A percentile compares a stretch with the other conserved stretches of the same genome.
Evolutionary conservation across 2,797 vertebrate genomes (phyloP).

Genomic region (Xenentodon cancila): DNA sequence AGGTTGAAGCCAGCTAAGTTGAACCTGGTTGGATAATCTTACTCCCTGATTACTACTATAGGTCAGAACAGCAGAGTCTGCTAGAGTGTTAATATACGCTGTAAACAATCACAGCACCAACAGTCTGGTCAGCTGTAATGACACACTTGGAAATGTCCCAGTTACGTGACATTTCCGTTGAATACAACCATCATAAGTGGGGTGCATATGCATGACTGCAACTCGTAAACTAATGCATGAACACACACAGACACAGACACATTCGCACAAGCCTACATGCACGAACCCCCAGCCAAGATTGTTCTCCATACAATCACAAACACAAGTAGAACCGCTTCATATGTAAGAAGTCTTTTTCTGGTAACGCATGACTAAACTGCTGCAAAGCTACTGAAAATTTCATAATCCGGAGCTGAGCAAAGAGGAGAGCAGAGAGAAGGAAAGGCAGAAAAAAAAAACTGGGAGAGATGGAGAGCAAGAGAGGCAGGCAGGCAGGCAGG

Average conservation of each 20-base stretch:
- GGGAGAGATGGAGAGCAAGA: conserved; percentile 52
- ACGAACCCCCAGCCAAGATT: conserved; percentile 15
- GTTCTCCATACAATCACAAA: conserved; percentile 24
- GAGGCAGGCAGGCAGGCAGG: too few species aligned
- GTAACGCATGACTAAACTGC: conserved; percentile 78
- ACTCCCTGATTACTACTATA: conserved; percentile 20
- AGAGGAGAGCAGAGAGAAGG: conserved; percentile 44
- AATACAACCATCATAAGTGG: conserved; percentile 20
- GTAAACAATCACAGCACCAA: conserved; percentile 31
- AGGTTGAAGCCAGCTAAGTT: conserved; percentile 21
- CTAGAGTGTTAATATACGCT: conserved; percentile 12
- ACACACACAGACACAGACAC: conserved; percentile 13
- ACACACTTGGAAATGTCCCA: conserved; percentile 41
- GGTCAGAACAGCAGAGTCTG: conserved; percentile 32
- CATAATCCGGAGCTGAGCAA: conserved; percentile 72
- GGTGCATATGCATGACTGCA: conserved; percentile 18
- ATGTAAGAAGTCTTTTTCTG: conserved; percentile 55
- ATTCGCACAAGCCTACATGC: conserved; percentile 28
- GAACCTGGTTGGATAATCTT: conserved; percentile 21
- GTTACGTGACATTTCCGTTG: conserved; percentile 46
- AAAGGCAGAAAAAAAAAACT: conserved; percentile 32
- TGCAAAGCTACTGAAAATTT: conserved; percentile 86
- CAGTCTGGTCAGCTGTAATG: conserved; percentile 17
- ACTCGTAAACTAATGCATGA: background rate
- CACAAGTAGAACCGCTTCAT: conserved; percentile 28